Conservation (phyloP, 2,113 vertebrate genomes). For the Hypanus sabinus region DNA sequence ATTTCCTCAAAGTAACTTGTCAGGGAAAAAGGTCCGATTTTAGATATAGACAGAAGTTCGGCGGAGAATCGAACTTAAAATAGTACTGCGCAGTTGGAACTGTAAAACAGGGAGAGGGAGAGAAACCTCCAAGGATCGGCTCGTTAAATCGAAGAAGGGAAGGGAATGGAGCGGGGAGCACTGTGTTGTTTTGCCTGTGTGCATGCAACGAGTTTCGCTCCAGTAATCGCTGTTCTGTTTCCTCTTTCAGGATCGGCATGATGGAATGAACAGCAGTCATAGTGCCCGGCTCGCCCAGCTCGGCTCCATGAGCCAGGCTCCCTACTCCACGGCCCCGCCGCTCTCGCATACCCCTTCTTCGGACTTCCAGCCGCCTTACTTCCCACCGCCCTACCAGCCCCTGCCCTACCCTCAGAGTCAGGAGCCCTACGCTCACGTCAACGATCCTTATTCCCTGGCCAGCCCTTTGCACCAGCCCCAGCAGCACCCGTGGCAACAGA, state of each 20-base stretch:
- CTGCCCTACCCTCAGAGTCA: conserved; percentile 39
- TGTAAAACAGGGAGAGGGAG: background rate
- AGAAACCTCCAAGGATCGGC: background rate
- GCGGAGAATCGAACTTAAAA: background rate
- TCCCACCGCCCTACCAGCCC: conserved; percentile 40
- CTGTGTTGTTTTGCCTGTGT: background rate
- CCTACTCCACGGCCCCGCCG: conserved; percentile 36
- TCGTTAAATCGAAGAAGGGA: background rate
- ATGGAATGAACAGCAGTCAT: conserved; percentile 16
- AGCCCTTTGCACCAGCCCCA: conserved; percentile 37
- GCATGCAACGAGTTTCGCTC: background rate
- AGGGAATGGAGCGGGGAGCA: background rate
- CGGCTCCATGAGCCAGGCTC: conserved; percentile 13
- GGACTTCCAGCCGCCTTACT: conserved; percentile 40
- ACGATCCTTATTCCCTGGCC: conserved; percentile 36
- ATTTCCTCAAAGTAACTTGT: background rate
- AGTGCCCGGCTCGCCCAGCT: conserved; percentile 22
- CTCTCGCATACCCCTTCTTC: conserved; percentile 36
- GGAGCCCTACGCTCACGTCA: conserved; percentile 37
- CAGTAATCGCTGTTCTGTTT: background rate
- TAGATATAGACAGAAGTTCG: background rate
- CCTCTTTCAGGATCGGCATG: conserved; percentile 14
- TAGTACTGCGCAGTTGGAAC: background rate
- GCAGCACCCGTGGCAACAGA: conserved; percentile 35
- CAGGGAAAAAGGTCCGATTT: background rate